A percentile compares a stretch with the other conserved stretches of the same genome.
phyloP scores from a whole-genome alignment of 1,140 invertebrate genomes.

The Habropoda laboriosa region DNA sequence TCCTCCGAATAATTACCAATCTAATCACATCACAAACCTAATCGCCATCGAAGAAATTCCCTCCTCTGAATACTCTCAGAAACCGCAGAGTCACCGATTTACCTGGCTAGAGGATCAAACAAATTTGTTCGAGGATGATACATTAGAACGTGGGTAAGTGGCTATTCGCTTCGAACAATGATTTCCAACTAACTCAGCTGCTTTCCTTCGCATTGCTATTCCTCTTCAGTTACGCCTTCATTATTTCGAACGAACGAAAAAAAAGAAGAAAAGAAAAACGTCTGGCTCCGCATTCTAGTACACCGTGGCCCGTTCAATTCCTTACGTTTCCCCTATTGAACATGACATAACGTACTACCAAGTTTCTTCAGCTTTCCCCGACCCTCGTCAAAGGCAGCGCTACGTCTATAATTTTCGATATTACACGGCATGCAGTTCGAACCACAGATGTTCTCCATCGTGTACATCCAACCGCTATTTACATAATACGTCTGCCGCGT shows the following conservation, averaged over 20 bases:
- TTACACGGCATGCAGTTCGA: not conserved
- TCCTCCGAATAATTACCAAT: no score
- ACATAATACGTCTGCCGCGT: conserved; percentile 19
- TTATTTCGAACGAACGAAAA: conserved; percentile 27
- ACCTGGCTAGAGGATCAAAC: no score
- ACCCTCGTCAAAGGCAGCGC: conserved; percentile 38
- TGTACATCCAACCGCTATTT: conserved; percentile 4
- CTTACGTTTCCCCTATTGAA: conserved; percentile 22
- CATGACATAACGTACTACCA: conserved; percentile 36
- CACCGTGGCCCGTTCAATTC: not conserved
- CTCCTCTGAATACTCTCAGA: no score
- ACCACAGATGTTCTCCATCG: conserved; percentile 12
- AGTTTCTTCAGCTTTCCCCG: conserved; percentile 41
- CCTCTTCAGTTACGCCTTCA: conserved; percentile 35
- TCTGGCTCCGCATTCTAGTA: conserved; percentile 22
- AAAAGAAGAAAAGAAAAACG: not conserved
- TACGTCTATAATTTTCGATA: conserved; percentile 36
- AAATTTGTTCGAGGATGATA: not conserved
- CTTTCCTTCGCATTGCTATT: conserved; percentile 27
- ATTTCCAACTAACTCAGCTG: not conserved
- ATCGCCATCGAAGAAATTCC: not conserved
- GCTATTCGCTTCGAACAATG: not conserved
- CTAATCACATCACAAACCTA: no score
- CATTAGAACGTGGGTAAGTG: not conserved
- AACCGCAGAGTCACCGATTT: no score